Percentiles rank a stretch among this genome's conserved stretches.
phyloP scores from a whole-genome alignment of 1,140 invertebrate species.

The Drosophila sproati region DNA sequence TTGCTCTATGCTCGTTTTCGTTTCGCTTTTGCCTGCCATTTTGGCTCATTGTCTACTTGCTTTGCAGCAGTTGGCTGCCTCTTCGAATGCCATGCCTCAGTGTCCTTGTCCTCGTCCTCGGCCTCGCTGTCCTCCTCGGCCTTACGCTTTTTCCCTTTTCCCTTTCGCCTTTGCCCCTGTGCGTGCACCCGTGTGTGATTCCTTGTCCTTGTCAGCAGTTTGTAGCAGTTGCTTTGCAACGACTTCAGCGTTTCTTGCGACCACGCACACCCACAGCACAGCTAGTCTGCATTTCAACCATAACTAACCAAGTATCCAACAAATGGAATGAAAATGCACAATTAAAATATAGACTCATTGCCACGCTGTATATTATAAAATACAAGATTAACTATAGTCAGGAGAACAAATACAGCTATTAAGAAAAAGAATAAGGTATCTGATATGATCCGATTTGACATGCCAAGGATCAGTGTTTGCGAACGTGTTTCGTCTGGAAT shows the following conservation, averaged over 20 bases:
- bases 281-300: background rate
- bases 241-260: slow-evolving; percentile 63
- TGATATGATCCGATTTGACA: too few relatives aligned
- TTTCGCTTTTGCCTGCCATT: slow-evolving; percentile 51
- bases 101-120: slow-evolving; percentile 16
- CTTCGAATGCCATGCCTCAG: slow-evolving; percentile 46
- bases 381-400: background rate
- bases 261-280: slow-evolving; percentile 16
- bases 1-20: slow-evolving; percentile 48
- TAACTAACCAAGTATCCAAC: background rate
- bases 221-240: slow-evolving; percentile 22
- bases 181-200: slow-evolving; percentile 29
- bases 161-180: background rate
- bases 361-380: background rate
- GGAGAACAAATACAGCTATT: too few relatives aligned
- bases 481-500: too few relatives aligned
- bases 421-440: too few relatives aligned
- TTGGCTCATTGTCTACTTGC: slow-evolving; percentile 77
- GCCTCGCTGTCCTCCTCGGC: slow-evolving; percentile 16
- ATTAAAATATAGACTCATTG: background rate
- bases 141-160: slow-evolving; percentile 1
- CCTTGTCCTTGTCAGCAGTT: slow-evolving; percentile 62
- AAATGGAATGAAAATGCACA: background rate
- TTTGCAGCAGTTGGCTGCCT: slow-evolving; percentile 47
- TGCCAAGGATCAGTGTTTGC: too few relatives aligned